Evolutionary conservation across 2,113 vertebrate genomes (phyloP).

Genomic region (Monopterus albus): DNA sequence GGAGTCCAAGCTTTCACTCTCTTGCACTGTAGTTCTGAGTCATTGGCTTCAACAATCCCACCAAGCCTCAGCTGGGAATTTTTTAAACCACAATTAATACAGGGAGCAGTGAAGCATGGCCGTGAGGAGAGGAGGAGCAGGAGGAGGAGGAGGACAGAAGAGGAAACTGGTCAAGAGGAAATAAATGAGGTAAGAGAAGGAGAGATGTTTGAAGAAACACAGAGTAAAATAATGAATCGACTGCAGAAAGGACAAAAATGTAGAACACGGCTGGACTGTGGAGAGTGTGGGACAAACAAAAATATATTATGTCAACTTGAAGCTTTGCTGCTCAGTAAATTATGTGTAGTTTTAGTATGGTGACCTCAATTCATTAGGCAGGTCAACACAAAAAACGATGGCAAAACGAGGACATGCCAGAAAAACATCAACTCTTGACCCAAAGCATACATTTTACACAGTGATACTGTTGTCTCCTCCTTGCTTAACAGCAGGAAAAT

Average conservation of each 20-base stretch:
- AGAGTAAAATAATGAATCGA: neutral
- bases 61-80: conserved; percentile 57
- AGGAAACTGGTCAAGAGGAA: conserved; percentile 46
- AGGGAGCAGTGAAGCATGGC: conserved; percentile 56
- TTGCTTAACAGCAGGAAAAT: neutral
- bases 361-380: conserved; percentile 14
- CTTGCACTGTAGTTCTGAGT: conserved; percentile 62
- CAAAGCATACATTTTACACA: conserved; percentile 5
- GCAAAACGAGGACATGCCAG: conserved; percentile 24
- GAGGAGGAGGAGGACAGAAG: conserved; percentile 8
- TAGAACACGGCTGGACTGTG: neutral
- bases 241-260: neutral
- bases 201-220: conserved; percentile 8
- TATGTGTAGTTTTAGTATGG: neutral
- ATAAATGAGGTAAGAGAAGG: conserved; percentile 39
- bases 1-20: conserved; percentile 51
- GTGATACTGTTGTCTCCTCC: neutral
- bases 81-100: conserved; percentile 71
- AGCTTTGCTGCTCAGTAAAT: conserved; percentile 3
- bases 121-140: conserved; percentile 1
- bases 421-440: conserved; percentile 36
- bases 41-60: conserved; percentile 60
- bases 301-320: neutral
- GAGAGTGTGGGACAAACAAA: neutral
- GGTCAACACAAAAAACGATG: conserved; percentile 10